phyloP scores from a whole-genome alignment of 2,888 invertebrate species.

The Yponomeuta cagnagella region DNA sequence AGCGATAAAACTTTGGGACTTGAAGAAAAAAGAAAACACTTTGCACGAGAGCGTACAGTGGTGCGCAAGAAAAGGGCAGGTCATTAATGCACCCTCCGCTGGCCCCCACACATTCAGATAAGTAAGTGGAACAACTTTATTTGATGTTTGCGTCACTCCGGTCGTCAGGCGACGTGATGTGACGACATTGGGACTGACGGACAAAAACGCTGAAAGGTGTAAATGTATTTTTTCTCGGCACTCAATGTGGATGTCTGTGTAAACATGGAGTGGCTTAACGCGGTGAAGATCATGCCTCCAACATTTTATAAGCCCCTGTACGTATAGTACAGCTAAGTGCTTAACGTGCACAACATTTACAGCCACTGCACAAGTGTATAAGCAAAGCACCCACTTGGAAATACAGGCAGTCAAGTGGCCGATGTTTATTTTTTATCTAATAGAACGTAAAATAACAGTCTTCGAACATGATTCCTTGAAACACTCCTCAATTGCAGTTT shows the following conservation, averaged over 20 bases:
- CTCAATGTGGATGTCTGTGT: neutral
- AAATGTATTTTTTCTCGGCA: conserved; percentile 33
- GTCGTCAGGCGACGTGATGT: conserved; percentile 43
- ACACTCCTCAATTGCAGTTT: too few species aligned
- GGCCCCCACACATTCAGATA: conserved; percentile 41
- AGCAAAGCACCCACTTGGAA: too few species aligned
- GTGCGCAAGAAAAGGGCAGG: conserved; percentile 27
- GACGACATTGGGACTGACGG: conserved; percentile 27
- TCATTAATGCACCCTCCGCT: conserved; percentile 68
- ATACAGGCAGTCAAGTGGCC: too few species aligned
- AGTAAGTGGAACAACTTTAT: conserved; percentile 67
- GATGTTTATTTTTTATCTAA: too few species aligned
- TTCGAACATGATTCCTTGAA: too few species aligned
- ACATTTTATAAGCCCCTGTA: too few species aligned
- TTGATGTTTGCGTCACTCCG: conserved; percentile 54
- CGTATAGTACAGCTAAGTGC: too few species aligned
- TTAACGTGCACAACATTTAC: too few species aligned
- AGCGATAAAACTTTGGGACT: too few species aligned
- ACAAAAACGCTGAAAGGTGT: conserved; percentile 37
- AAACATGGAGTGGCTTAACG: conserved; percentile 2
- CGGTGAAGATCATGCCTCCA: too few species aligned
- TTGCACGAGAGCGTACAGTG: neutral
- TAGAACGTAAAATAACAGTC: too few species aligned
- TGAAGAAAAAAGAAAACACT: conserved; percentile 6
- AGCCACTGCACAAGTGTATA: too few species aligned